Percentiles rank a stretch among this genome's conserved stretches.
Evolutionary conservation across 2,113 vertebrate genomes (phyloP).

Genomic region (Bufo bufo): DNA sequence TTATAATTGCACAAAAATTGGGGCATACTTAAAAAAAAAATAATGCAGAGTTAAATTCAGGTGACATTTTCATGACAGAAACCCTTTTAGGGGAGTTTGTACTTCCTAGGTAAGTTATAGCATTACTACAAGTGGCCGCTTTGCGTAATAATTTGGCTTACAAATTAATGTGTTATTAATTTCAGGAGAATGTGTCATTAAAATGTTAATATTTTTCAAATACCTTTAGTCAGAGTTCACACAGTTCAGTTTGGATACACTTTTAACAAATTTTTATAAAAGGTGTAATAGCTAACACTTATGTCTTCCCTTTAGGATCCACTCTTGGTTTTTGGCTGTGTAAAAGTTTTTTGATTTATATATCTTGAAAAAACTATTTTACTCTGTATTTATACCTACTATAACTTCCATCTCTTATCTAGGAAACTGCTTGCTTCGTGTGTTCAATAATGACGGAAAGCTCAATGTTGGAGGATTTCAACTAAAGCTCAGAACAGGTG

Average conservation of each 20-base stretch:
- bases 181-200: background rate
- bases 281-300: no score
- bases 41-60: no score
- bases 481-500: conserved; percentile 51
- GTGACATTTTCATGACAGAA: no score
- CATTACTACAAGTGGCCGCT: no score
- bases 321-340: no score
- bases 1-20: no score
- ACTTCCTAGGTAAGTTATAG: background rate
- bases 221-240: background rate
- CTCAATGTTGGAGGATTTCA: conserved; percentile 62
- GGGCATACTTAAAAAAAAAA: no score
- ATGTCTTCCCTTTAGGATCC: no score
- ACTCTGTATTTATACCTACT: background rate
- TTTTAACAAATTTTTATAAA: background rate
- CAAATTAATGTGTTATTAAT: background rate
- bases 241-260: background rate
- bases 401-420: conserved; percentile 2
- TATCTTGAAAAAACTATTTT: background rate
- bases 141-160: no score
- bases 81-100: background rate
- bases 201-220: background rate
- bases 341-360: no score
- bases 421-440: conserved; percentile 54
- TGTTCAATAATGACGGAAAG: conserved; percentile 56